Conservation (phyloP, 53 echinoderm and acorn worm genomes). For the Actinopyga echinites region DNA sequence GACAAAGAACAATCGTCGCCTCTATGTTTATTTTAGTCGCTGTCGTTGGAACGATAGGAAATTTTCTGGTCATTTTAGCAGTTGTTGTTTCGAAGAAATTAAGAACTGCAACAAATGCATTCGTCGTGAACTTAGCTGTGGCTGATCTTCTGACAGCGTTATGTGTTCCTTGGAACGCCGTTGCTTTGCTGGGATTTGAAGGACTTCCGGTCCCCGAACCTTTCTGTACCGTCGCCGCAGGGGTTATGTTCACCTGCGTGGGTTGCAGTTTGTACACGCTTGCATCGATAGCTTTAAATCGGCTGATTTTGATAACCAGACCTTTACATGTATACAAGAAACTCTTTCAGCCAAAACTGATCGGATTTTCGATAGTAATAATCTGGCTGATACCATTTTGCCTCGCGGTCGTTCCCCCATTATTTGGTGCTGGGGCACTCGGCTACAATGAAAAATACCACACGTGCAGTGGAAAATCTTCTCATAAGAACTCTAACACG, state of each 20-base stretch:
- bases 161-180: slow-evolving; percentile 69
- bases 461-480: slow-evolving; percentile 64
- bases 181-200: slow-evolving; percentile 51
- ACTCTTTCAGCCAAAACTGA: slow-evolving; percentile 52
- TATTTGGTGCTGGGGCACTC: slow-evolving; percentile 55
- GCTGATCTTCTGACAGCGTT: slow-evolving; percentile 72
- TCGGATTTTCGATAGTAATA: slow-evolving; percentile 53
- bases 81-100: slow-evolving; percentile 78
- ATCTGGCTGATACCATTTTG: slow-evolving; percentile 73
- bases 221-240: slow-evolving; percentile 66
- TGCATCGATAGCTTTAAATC: slow-evolving; percentile 80
- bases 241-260: slow-evolving; percentile 62
- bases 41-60: slow-evolving; percentile 73
- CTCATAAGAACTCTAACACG: slow-evolving; percentile 32
- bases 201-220: slow-evolving; percentile 66
- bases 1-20: slow-evolving; percentile 74
- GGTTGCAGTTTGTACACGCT: slow-evolving; percentile 80
- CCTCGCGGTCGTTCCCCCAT: slow-evolving; percentile 55
- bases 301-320: slow-evolving; percentile 78
- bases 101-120: slow-evolving; percentile 86
- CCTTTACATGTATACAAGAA: slow-evolving; percentile 51
- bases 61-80: slow-evolving; percentile 80
- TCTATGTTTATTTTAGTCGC: slow-evolving; percentile 70
- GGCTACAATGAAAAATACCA: slow-evolving; percentile 69
- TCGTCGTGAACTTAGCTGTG: slow-evolving; percentile 83